Evolutionary conservation across 2,113 vertebrate species (phyloP), one percentile per base, ranked within the genome.

Genomic region (Boulengeromyrus knoepffleri): DNA sequence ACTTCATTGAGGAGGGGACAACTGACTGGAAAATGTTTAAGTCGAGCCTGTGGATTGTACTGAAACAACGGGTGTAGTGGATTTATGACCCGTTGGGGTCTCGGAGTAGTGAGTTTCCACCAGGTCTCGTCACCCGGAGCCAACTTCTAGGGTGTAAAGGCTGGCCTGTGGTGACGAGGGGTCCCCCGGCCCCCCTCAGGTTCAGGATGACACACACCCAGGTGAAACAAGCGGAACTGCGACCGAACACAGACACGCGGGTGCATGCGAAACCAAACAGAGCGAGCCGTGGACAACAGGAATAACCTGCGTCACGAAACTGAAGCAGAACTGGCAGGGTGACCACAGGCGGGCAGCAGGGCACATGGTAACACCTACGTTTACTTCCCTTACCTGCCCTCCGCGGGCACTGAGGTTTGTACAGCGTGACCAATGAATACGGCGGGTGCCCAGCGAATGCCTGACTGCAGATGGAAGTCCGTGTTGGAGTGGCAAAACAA

Each of bases 81-180:
- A 94, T 92, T 91, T 90, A 93, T 96, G 94, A 95, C 91, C 95
- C 94, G 95, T 19, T 77, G 70, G 91, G 94, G 94, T 95, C 92
- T 93, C 89, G 27, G 89, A 83, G 85, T 91, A 95, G 92, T 93
- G 92, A 91, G 90, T 92, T 94, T 94, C 93, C 93, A 91, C 85
- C 21, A 36, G 52, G 50, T 42, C 39, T 36, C n/a, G 2, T 84
- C 74, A 85, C 47, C 15, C 6, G 77, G 15, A 21, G 77, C 77
- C 77, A 10, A 13, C n/a, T 70, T 70, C 27, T 27, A 12, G n/a
- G 31, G 74, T 77, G 74, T 27, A 42, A 77, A 42, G 15, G 36
- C 31, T 77, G 36, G 5, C 74, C 15, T 17, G 36, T 2, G 15
- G 13, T 77, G 5, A 8, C 13, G 7, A 77, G 36, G 31, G 12